These are phyloP conservation scores for Sebastes aleutianus DNA, from an alignment of 2,797 vertebrate species.

Conservation along the genomic window DNA sequence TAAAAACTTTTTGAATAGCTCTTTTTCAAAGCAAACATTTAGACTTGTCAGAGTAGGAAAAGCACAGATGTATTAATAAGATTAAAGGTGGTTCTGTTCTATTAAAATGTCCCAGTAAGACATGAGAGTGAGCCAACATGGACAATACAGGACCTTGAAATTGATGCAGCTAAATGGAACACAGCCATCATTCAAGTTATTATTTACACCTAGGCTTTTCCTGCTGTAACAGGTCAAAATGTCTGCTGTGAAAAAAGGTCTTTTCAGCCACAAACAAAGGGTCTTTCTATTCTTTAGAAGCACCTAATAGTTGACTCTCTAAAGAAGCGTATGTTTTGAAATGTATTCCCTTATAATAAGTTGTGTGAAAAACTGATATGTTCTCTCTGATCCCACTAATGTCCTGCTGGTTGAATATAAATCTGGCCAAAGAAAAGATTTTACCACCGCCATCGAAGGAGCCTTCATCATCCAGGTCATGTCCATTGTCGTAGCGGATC, in stretches of 20 bases:
- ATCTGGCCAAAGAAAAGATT: background rate
- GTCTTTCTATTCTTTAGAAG: background rate
- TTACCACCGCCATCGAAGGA: slow-evolving; percentile 68
- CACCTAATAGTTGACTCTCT: background rate
- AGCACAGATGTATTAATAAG: too few relatives aligned
- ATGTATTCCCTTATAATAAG: background rate
- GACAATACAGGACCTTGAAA: background rate
- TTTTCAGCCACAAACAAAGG: background rate
- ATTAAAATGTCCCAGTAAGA: too few relatives aligned
- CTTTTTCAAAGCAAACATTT: too few relatives aligned
- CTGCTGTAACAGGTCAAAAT: background rate
- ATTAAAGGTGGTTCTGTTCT: too few relatives aligned
- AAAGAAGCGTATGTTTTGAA: background rate
- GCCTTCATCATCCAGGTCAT: slow-evolving; percentile 94
- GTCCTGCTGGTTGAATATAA: background rate
- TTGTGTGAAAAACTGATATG: background rate
- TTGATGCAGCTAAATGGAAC: background rate
- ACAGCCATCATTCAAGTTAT: background rate
- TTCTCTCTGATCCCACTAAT: background rate
- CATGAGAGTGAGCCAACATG: background rate
- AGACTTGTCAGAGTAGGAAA: too few relatives aligned
- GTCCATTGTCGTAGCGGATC: slow-evolving; percentile 94
- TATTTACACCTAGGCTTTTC: background rate
- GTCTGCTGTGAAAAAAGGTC: background rate
- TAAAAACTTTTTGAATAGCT: too few relatives aligned